Base-by-base conservation (phyloP, 1,140 invertebrate species). In the Drosophila chauvacae region DNA sequence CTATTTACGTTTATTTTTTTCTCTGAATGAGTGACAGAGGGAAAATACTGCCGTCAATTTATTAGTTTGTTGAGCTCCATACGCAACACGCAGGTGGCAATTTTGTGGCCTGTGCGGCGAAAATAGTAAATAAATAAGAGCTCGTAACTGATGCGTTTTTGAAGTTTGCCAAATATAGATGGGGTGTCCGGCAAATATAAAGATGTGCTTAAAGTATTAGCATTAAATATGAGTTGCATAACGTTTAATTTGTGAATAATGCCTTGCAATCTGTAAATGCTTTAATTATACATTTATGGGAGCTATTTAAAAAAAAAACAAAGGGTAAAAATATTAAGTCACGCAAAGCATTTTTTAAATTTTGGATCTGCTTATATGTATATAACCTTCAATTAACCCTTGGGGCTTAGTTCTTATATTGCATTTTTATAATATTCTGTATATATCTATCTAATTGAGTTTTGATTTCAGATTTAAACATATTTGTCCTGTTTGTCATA, bases 91-190 rank as follows among this genome's bases (percentile, higher is more conserved):
- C 83, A 87, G 84, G 84, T 88, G 84, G 76, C 85, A 87, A 87
- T 87, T 87, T 87, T 88, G 83, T 83, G 84, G 83, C 84, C 80
- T 62, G 62, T 48, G 20, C 47, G 47, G 51, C 56, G 61, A 72
- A 82, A 87, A 88, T 69, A 84, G 80, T 87, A 70, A 88, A 87
- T 87, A 88, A 88, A 88, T 88, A 88, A 88, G 70, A 70, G 61
- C 35, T 65, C 28, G 59, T 65, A 81, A 81, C 72, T 77, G 79
- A 81, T 81, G 79, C 79, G 56, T 60, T 81, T 64, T 70, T 65
- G 28, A 61, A 65, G 66, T 44, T 37, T 50, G 6, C 33, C 50
- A 42, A 60, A 75, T 59, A 58, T 20, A 58, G 18, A 59, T 50
- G 47, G 37, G 9, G 41, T 13, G 30, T 59, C 2, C 10, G 1